A percentile compares a stretch with the other conserved stretches of the same genome.
phyloP scores from a whole-genome alignment of 2,888 invertebrate species.

The Prosapia bicincta region DNA sequence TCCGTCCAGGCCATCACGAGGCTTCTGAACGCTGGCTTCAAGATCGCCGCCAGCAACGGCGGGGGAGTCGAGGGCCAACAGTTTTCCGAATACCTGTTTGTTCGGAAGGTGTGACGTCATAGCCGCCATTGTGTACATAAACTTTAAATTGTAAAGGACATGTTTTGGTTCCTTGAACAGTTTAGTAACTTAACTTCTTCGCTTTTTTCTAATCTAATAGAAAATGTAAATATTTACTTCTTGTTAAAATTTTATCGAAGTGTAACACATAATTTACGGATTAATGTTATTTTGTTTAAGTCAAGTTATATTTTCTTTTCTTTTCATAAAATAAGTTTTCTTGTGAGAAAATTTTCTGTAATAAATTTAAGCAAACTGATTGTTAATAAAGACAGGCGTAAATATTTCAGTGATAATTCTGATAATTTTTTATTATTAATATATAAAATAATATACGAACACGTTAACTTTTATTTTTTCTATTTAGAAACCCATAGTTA shows the following conservation, averaged over 20 bases:
- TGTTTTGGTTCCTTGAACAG: neutral
- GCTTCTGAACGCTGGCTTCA: conserved; percentile 72
- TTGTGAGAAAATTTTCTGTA: neutral
- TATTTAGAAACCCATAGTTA: too few relatives aligned
- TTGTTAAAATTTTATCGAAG: neutral
- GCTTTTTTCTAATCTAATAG: neutral
- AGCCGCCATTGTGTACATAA: neutral
- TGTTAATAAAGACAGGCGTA: too few relatives aligned
- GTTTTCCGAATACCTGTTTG: conserved; percentile 84
- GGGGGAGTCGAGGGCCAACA: conserved; percentile 87
- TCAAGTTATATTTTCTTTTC: too few relatives aligned
- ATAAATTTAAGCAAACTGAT: too few relatives aligned
- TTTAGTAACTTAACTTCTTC: neutral
- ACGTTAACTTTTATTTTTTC: too few relatives aligned
- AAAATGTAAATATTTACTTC: neutral
- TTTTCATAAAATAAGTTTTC: neutral
- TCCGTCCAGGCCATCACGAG: conserved; percentile 85
- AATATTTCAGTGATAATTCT: too few relatives aligned
- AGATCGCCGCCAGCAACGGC: conserved; percentile 77
- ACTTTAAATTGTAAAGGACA: neutral
- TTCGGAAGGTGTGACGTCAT: conserved; percentile 49
- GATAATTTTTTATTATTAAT: too few relatives aligned
- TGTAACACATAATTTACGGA: neutral
- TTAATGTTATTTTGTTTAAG: too few relatives aligned
- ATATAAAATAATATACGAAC: too few relatives aligned